These are phyloP conservation scores for Pygoscelis antarcticus DNA, from an alignment of 2,113 vertebrate genomes.

Conservation along the genomic window DNA sequence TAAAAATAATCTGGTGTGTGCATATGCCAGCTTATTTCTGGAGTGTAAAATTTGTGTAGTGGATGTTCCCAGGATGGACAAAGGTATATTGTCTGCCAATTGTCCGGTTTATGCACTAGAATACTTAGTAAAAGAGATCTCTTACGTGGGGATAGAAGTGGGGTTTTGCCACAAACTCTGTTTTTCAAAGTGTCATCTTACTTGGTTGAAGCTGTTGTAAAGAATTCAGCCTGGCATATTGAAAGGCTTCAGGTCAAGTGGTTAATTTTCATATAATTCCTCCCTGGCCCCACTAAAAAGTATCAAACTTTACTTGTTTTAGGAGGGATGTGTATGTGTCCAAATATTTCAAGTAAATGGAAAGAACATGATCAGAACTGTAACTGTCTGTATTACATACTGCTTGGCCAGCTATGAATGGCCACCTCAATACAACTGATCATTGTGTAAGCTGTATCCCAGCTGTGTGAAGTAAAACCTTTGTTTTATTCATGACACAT, in stretches of 20 bases:
- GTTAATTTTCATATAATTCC: background rate
- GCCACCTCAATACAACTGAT: background rate
- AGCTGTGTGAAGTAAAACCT: background rate
- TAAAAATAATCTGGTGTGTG: background rate
- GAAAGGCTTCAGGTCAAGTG: background rate
- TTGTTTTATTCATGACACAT: background rate
- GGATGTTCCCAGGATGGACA: background rate
- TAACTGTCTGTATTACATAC: background rate
- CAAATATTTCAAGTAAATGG: background rate
- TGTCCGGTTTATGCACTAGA: background rate
- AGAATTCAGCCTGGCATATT: background rate
- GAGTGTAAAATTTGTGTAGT: background rate
- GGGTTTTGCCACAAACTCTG: background rate
- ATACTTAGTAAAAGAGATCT: background rate
- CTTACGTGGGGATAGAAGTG: accelerated
- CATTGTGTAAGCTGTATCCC: background rate
- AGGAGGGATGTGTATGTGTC: background rate
- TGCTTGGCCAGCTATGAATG: background rate
- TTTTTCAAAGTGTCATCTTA: background rate
- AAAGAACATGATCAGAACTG: background rate
- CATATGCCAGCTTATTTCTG: background rate
- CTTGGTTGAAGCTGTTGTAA: background rate
- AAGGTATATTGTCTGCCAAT: background rate
- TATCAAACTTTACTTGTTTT: background rate
- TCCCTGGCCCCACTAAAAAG: background rate